Base-by-base conservation (phyloP, 1,140 invertebrate species). In the Charaxes varanes region DNA sequence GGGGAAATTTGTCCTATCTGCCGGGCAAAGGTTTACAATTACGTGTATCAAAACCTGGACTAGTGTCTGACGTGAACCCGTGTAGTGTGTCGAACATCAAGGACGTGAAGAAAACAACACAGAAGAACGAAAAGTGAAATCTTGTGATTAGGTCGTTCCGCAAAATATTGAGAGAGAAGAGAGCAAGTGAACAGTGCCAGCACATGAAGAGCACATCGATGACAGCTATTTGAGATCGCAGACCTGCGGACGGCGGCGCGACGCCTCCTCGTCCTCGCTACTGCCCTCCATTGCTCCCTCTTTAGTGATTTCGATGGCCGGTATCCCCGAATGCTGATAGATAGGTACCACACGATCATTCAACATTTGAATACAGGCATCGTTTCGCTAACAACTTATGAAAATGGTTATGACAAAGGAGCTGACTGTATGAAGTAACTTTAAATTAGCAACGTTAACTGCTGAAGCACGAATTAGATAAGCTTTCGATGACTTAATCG, bases 301-400 rank as follows among this genome's bases (percentile, higher is more conserved):
- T 88, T 94, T 93, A 55, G 93, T 95, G 64, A 96, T 95, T 90
- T 96, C 94, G 87, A 90, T 88, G 72, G 89, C 89, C 84, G 78
- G 76, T 73, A 84, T 84, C 61, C 79, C 80, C 65, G 78, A 78
- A 74, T 82, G 76, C 80, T 82, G 54, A 72, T 67, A n/a, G n/a
- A n/a, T n/a, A 66, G 32, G 58, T 65, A 82, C 77, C 70, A 77
- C 64, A 80, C 53, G 61, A 57, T 79, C 61, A 79, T 78, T 80
- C 63, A 71, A 68, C 50, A 73, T 69, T 65, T 68, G 56, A 62
- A 49, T 54, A 71, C 46, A 69, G 45, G 62, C 55, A 60, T 58
- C 53, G 40, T 49, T 59, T 53, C 11, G 2, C 28, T 55, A 57
- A 54, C 51, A 47, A 59, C 52, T 65, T 52, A 71, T 67, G 56